Evolutionary conservation across 2,113 vertebrate species (phyloP).

Genomic region (Noturus placidus): DNA sequence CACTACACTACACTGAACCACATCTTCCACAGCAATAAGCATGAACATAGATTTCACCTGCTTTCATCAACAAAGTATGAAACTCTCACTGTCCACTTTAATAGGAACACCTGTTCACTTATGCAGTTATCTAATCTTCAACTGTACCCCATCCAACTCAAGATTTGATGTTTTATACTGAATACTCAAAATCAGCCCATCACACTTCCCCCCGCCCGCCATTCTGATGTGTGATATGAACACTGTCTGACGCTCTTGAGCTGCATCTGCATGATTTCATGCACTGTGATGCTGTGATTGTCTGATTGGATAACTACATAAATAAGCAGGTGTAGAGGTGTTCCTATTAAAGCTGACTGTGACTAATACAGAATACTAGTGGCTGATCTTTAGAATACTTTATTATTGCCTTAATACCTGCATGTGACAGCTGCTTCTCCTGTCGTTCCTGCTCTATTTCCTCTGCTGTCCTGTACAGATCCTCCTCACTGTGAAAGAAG

Average conservation of each 20-base stretch:
- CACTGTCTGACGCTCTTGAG: not conserved
- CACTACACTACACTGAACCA: not conserved
- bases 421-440: conserved; percentile 16
- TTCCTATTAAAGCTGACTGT: not conserved
- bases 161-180: not conserved
- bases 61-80: not conserved
- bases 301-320: not conserved
- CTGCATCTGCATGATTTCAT: not conserved
- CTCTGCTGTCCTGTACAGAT: conserved; percentile 50
- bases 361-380: not conserved
- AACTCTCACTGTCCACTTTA: too few species aligned
- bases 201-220: not conserved
- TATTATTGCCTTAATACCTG: conserved; percentile 18
- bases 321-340: not conserved
- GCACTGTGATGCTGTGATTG: too few species aligned
- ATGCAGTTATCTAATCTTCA: too few species aligned
- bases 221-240: not conserved
- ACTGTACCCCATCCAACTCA: not conserved
- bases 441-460: conserved; percentile 53
- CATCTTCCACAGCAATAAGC: not conserved
- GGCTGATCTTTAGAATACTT: not conserved
- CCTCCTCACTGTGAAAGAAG: conserved; percentile 46
- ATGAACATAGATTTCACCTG: not conserved
- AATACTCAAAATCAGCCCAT: not conserved
- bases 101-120: too few species aligned